Base-by-base conservation (phyloP, 2,113 vertebrate genomes). In the Rhagologus leucostigma region DNA sequence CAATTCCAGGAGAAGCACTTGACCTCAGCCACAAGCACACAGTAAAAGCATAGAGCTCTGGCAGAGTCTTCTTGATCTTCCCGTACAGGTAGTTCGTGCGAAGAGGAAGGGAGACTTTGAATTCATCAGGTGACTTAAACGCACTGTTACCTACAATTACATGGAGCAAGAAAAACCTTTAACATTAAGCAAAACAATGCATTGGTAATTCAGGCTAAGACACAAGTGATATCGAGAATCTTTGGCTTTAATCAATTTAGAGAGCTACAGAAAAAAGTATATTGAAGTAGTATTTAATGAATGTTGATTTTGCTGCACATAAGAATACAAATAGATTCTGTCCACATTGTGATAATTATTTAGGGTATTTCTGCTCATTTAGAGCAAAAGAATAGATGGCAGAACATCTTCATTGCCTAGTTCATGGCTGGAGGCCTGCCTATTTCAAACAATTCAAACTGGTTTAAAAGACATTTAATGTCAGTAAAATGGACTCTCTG, bases 1-100 rank as follows among this genome's bases (percentile, higher is more conserved):
- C 99, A 13, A 99, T 99, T 24, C 99, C 99, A 1, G 99, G 99
- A 3, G 98, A 99, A 55, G 99, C 99, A 1, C 99, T 99, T 35
- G 99, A 99, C 73, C 99, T 99, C 82, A 99, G 97, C 99, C 99
- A 99, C 98, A 99, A 98, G 96, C 99, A 99, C 33, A 99, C 98
- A 11, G 99, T 99, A 87, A 99, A 99, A 65, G 99, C 98, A 1
- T 99, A 99, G 87, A 99, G 98, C 96, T 99, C 99, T 0, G 99
- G 99, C 63, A 99, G 97, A 4, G 98, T 99, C 98, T 99, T 99
- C 98, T 99, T 99, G 95, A 99, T 98, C 96, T 99, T 99, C 57
- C 99, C 99, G 1, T 99, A 99, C 70, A 99, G 97, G 97, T 99
- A 99, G 96, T 99, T 99, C 1, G 99, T 99, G 64, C 99, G 99